Evolutionary conservation across 2,797 vertebrate species (phyloP).

Genomic region (Acipenser transmontanus): DNA sequence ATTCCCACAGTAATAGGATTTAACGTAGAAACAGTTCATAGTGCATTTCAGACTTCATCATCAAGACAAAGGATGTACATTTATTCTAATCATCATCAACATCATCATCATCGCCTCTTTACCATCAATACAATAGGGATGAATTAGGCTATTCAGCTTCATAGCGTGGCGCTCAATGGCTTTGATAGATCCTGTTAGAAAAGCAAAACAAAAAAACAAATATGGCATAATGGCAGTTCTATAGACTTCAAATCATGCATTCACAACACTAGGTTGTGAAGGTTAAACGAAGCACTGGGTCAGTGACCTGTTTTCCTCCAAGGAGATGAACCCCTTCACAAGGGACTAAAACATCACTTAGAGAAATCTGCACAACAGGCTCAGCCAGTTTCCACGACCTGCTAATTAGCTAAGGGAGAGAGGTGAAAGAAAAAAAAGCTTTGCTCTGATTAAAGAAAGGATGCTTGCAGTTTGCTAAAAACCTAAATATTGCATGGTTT

Average conservation of each 20-base stretch:
- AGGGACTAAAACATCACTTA: neutral
- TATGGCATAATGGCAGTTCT: conserved; percentile 62
- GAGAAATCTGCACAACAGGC: neutral
- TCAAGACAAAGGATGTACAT: no score
- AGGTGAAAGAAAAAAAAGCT: neutral
- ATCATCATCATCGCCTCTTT: no score
- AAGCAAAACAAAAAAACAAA: conserved; percentile 35
- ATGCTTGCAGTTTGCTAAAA: neutral
- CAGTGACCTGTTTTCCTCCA: conserved; percentile 47
- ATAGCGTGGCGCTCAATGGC: no score
- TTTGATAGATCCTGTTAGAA: neutral
- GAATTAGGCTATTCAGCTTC: no score
- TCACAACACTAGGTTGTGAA: conserved; percentile 59
- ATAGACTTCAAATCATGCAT: conserved; percentile 56
- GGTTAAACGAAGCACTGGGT: conserved; percentile 55
- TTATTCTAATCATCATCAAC: no score
- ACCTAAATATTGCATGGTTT: neutral
- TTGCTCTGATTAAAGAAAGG: neutral
- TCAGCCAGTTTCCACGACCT: neutral
- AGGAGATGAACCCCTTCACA: conserved; percentile 29
- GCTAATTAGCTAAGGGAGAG: neutral
- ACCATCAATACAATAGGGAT: no score
- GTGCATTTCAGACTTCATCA: no score
- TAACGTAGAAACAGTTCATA: no score
- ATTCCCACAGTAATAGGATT: no score